These are phyloP conservation scores for Busseola fusca DNA, from an alignment of 2,888 invertebrate species.

Conservation along the genomic window DNA sequence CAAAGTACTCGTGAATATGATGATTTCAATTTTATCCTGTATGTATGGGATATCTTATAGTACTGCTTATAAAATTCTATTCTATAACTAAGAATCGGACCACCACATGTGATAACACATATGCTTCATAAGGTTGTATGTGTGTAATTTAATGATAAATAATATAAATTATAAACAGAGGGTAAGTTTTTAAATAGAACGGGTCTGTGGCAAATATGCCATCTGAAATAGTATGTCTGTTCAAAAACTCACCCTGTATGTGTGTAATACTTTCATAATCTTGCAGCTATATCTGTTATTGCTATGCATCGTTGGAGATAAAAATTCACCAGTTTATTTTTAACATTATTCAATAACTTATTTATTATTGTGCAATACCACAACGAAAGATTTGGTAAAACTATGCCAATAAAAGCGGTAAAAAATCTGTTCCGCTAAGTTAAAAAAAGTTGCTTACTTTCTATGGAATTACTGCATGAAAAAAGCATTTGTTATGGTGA, in stretches of 20 bases:
- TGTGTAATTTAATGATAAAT: conserved; percentile 51
- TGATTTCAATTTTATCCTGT: conserved; percentile 29
- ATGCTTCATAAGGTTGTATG: conserved; percentile 71
- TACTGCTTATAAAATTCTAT: conserved; percentile 55
- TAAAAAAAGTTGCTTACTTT: neutral
- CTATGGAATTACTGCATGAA: neutral
- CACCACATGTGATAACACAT: conserved; percentile 75
- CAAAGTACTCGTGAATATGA: neutral
- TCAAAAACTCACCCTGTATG: conserved; percentile 10
- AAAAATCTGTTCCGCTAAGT: too few species aligned
- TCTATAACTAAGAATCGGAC: conserved; percentile 68
- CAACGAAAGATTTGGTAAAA: neutral
- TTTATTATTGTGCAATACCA: neutral
- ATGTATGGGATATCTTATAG: conserved; percentile 25
- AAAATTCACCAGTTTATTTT: neutral
- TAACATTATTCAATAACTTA: neutral
- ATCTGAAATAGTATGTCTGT: neutral
- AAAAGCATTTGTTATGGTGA: neutral
- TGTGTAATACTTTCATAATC: conserved; percentile 16
- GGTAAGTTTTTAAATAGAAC: conserved; percentile 4
- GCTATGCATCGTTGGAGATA: conserved; percentile 20
- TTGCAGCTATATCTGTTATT: conserved; percentile 35
- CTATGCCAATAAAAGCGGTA: neutral
- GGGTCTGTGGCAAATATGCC: neutral
- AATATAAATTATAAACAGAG: conserved; percentile 9